These are phyloP conservation scores for Maniola hyperantus DNA, from an alignment of 2,888 invertebrate species.

Conservation along the genomic window DNA sequence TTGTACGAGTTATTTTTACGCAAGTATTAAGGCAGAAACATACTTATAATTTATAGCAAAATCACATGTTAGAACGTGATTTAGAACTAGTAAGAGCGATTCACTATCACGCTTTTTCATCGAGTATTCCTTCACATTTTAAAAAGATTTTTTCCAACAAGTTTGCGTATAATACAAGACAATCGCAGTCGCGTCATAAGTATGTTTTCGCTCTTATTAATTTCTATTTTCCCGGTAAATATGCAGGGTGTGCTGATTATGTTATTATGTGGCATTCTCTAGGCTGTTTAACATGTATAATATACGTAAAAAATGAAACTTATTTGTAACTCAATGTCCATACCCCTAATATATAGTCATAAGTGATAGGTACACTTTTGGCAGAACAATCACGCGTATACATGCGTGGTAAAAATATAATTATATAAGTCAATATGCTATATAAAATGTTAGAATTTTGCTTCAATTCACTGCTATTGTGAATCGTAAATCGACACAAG, in stretches of 20 bases:
- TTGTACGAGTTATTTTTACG: background rate
- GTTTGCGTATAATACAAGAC: no score
- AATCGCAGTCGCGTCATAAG: background rate
- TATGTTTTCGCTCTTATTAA: background rate
- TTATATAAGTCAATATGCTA: no score
- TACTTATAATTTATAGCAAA: background rate
- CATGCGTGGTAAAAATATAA: no score
- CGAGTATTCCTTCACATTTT: no score
- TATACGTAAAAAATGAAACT: background rate
- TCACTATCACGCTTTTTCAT: no score
- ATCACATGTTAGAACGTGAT: no score
- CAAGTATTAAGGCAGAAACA: background rate
- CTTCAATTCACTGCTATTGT: no score
- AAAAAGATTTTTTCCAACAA: no score
- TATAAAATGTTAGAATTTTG: no score
- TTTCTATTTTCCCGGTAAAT: slow-evolving; percentile 7
- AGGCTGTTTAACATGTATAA: background rate
- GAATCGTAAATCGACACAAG: no score
- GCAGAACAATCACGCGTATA: no score
- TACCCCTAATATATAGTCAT: background rate
- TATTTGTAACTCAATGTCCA: background rate
- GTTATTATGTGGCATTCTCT: background rate
- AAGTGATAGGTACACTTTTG: background rate
- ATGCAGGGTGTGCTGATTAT: slow-evolving; percentile 3
- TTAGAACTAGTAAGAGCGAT: no score